Conservation (phyloP, 2,888 invertebrate species). For the Caenorhabditis zanzibari region DNA sequence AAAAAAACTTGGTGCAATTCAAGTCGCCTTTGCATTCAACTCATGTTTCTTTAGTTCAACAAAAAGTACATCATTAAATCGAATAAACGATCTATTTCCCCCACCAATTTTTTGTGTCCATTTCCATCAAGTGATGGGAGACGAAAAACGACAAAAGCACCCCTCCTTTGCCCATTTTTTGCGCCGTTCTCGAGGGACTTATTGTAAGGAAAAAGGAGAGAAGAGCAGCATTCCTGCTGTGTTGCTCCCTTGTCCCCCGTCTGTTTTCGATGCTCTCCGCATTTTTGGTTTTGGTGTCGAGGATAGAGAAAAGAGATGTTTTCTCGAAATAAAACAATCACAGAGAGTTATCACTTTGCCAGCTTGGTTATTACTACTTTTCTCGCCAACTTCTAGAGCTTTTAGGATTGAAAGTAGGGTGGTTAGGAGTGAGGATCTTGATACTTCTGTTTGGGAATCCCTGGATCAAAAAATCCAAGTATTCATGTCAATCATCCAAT, state of each 20-base stretch:
- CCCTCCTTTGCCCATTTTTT: slow-evolving; percentile 28
- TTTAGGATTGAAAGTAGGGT: not conserved
- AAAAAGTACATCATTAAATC: slow-evolving; percentile 50
- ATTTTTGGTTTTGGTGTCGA: slow-evolving; percentile 12
- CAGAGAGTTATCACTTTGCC: slow-evolving; percentile 26
- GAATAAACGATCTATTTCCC: slow-evolving; percentile 11
- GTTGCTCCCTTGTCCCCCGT: slow-evolving; percentile 12
- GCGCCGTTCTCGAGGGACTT: slow-evolving; percentile 60
- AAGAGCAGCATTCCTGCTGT: slow-evolving; percentile 39
- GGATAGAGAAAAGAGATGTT: not conserved
- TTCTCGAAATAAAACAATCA: slow-evolving; percentile 41
- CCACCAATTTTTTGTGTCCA: slow-evolving; percentile 18
- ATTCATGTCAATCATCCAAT: too few relatives aligned
- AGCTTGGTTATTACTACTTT: slow-evolving; percentile 13
- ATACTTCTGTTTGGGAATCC: too few relatives aligned
- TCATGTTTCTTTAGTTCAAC: slow-evolving; percentile 27
- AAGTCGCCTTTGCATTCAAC: slow-evolving; percentile 14
- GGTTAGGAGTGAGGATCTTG: too few relatives aligned
- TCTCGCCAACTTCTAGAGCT: not conserved
- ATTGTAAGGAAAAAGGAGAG: slow-evolving; percentile 37
- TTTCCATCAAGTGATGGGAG: slow-evolving; percentile 34
- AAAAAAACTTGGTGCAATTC: not conserved
- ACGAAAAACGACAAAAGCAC: slow-evolving; percentile 37
- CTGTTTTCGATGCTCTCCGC: slow-evolving; percentile 40
- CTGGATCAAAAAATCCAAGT: too few relatives aligned